Base-by-base conservation (phyloP, 2,888 invertebrate genomes). In the Drosophila mettleri region DNA sequence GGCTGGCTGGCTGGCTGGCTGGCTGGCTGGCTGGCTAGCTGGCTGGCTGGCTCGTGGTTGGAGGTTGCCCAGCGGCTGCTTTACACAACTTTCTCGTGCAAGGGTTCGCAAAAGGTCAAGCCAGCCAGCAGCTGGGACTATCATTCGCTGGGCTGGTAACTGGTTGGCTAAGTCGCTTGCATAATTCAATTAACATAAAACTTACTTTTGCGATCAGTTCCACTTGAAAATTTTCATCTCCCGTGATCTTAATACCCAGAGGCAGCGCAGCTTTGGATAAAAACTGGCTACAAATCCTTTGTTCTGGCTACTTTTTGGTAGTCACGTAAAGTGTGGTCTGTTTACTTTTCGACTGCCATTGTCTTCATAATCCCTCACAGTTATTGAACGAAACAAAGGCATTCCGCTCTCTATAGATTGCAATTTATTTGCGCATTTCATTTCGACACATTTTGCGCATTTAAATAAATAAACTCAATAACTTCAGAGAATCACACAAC, bases 101-200 rank as follows among this genome's bases (percentile, higher is more conserved):
- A 63, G 69, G 64, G 66, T 76, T 72, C 55, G 62, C 82, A 46
- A 85, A 76, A 87, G 83, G 88, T 87, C 83, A 79, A 63, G 68
- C 31, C 66, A 66, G 68, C 31, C 66, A 66, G 61, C 66, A 52
- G 61, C 49, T 59, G 53, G 22, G 55, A 55, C 61, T 51, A 74
- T 70, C 63, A 63, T 31, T 61, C 10, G 27, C 41, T 55, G 51
- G 58, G 61, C 52, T 61, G 68, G 69, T 78, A 71, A 80, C 67
- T 69, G 63, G 74, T 76, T 86, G 65, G 78, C 74, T 61, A 62
- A 51, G 57, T 31, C 52, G 67, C 71, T 83, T 83, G 69, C 88
- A 85, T 83, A 85, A 83, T 76, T 85, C 71, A 70, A 72, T 82
- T 85, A 87, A 76, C 51, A 61, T 73, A 36, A 45, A 67, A 54